Evolutionary conservation across 2,113 vertebrate species (phyloP), one percentile per base, ranked within the genome.

Genomic region (Vireo altiloquus): DNA sequence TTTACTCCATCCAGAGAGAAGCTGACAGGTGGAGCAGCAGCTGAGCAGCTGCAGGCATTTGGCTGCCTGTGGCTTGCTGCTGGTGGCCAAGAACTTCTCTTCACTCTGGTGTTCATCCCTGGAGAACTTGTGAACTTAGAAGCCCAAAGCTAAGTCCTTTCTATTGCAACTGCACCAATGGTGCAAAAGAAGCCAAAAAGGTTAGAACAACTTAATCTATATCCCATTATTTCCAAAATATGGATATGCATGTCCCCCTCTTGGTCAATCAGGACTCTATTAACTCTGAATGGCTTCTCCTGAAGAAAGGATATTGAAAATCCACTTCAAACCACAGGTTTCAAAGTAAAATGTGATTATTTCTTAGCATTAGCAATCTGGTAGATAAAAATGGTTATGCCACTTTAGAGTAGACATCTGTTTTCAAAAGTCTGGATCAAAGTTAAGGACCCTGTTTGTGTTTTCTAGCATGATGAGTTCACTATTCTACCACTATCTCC

Each of bases 41-140:
- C 92, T 97, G 94, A 97, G 89, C 71, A 89, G 92, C 96, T 97
- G 91, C 92, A 96, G 96, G 95, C 92, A 52, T 83, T 96, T 96
- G 91, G 91, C 94, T 89, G 92, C 92, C 86, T 75, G 47, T 92
- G 89, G 68, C 68, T 93, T 89, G 72, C 82, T 93, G 82, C 56
- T 93, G 60, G 83, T 92, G 72, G 80, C 35, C 0, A 5, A 80
- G 68, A 92, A 83, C 71, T 81, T 77, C 76, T 80, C 68, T 46
- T 70, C 68, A n/a, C 21, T 52, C 47, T 64, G 59, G 56, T 47
- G 50, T 59, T 89, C 64, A 25, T 69, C 90, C 66, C 86, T 44
- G 24, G 44, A 94, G 79, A 89, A 21, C 47, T 10, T 70, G 20
- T 15, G 56, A 86, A 94, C 64, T 68, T 27, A 44, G n/a, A 60